phyloP scores from a whole-genome alignment of 2,113 vertebrate genomes.

The Asarcornis scutulata region DNA sequence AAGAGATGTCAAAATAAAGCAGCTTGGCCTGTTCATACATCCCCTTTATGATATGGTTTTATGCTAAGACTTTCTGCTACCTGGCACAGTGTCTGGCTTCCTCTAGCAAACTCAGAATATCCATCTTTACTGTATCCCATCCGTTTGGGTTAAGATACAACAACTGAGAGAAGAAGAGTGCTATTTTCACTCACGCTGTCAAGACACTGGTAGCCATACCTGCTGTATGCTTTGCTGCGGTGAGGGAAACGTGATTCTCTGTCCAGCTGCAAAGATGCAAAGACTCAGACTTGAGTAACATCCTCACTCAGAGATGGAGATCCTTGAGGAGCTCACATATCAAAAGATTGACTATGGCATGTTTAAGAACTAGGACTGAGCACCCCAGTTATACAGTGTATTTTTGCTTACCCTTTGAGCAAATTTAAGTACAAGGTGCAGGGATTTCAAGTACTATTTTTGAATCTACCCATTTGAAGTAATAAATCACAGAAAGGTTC shows the following conservation, averaged over 20 bases:
- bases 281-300: not conserved
- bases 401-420: not conserved
- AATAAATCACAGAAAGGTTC: not conserved
- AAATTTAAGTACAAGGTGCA: not conserved
- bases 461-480: not conserved
- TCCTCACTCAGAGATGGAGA: not conserved
- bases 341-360: not conserved
- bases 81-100: not conserved
- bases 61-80: not conserved
- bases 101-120: not conserved
- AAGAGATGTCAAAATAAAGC: not conserved
- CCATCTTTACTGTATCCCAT: not conserved
- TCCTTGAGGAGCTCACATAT: not conserved
- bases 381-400: not conserved
- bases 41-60: accelerated
- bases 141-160: not conserved
- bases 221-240: not conserved
- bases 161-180: not conserved
- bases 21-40: not conserved
- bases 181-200: not conserved
- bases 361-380: not conserved
- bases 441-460: not conserved
- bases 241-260: not conserved
- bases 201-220: not conserved
- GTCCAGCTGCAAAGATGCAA: not conserved